Conservation (phyloP, 2,797 vertebrate genomes). For the Bovichtus variegatus region DNA sequence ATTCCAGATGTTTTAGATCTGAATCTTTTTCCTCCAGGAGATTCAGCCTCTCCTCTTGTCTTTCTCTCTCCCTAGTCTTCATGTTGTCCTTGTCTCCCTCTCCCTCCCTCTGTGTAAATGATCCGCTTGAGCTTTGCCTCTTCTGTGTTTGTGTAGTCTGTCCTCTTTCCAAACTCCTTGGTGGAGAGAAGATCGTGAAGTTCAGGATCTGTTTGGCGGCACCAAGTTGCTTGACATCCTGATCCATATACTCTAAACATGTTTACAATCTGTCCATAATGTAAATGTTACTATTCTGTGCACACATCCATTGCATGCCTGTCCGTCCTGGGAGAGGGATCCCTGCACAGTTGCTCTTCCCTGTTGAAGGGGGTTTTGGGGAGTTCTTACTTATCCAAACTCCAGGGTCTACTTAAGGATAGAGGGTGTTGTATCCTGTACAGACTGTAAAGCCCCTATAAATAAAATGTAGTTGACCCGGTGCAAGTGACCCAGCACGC, state of each 20-base stretch:
- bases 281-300: background rate
- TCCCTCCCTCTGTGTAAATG: background rate
- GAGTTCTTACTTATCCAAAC: background rate
- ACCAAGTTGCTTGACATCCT: background rate
- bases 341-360: background rate
- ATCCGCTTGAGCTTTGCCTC: background rate
- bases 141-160: background rate
- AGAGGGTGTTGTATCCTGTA: background rate
- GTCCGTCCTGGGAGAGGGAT: background rate
- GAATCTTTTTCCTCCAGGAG: background rate
- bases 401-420: background rate
- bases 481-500: background rate
- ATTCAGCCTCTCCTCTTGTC: background rate
- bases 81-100: background rate
- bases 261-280: background rate
- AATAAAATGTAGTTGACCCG: background rate
- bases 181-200: background rate
- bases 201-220: background rate
- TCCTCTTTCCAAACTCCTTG: background rate
- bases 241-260: background rate
- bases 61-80: background rate
- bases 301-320: background rate
- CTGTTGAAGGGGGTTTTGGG: background rate
- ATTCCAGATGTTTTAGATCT: slow-evolving; percentile 8
- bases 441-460: background rate